A percentile compares a stretch with the other conserved stretches of the same genome.
phyloP scores from a whole-genome alignment of 2,113 vertebrate species.

The Oreotrochilus melanogaster region DNA sequence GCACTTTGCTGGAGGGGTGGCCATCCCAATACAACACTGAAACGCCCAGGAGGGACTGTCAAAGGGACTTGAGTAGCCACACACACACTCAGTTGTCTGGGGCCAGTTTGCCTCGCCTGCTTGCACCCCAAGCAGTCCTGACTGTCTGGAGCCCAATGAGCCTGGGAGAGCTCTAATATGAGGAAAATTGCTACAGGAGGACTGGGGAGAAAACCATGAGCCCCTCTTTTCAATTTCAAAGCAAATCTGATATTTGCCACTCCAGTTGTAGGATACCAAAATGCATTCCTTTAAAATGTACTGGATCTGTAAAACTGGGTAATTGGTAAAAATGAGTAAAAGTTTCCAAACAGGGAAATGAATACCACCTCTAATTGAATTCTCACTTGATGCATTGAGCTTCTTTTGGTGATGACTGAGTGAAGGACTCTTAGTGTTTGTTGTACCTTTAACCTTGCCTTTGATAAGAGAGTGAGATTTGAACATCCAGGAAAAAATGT shows the following conservation, averaged over 20 bases:
- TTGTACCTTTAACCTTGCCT: not conserved
- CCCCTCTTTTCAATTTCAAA: not conserved
- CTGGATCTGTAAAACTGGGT: not conserved
- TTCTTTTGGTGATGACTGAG: not conserved
- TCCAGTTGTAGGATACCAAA: not conserved
- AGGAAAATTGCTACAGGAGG: not conserved
- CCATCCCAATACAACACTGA: not conserved
- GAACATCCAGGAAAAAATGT: not conserved
- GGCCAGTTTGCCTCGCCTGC: not conserved
- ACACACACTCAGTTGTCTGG: not conserved
- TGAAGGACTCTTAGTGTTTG: not conserved
- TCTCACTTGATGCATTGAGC: not conserved
- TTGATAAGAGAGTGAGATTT: not conserved
- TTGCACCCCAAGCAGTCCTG: rapidly evolving
- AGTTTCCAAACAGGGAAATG: rapidly evolving
- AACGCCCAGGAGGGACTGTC: not conserved
- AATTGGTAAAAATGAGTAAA: not conserved
- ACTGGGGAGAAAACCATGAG: not conserved
- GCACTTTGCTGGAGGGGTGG: not conserved
- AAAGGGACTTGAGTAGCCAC: conserved; percentile 42
- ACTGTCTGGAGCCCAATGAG: not conserved
- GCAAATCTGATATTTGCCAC: not conserved
- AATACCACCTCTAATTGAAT: not conserved
- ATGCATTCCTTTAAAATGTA: not conserved
- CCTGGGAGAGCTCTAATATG: not conserved